Conservation (phyloP, 2,888 invertebrate species). For the Oxyscelio sp. region DNA sequence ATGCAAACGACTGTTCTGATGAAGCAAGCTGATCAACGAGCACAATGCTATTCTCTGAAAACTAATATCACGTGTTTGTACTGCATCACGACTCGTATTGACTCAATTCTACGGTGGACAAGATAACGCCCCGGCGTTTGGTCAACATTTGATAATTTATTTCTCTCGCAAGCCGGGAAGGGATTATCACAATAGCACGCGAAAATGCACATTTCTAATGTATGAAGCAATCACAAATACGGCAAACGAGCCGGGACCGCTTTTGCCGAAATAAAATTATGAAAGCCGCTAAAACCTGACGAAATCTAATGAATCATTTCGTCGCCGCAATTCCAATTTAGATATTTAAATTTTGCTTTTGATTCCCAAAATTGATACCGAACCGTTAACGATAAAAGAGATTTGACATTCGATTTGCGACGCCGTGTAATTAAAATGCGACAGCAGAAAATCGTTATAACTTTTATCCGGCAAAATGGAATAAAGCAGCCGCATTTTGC, state of each 20-base stretch:
- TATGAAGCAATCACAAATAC: background rate
- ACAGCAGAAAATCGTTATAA: slow-evolving; percentile 19
- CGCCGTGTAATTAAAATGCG: slow-evolving; percentile 16
- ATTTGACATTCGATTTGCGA: background rate
- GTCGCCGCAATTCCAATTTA: background rate
- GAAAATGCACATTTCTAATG: slow-evolving; percentile 12
- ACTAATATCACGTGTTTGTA: slow-evolving; percentile 67
- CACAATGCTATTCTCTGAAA: slow-evolving; percentile 48
- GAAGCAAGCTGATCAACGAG: slow-evolving; percentile 56
- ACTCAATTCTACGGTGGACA: slow-evolving; percentile 61
- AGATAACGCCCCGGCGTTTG: slow-evolving; percentile 52
- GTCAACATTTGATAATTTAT: slow-evolving; percentile 67
- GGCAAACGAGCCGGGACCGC: background rate
- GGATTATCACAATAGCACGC: slow-evolving; percentile 32
- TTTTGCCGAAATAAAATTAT: background rate
- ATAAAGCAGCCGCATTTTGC: slow-evolving; percentile 26
- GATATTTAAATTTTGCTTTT: background rate
- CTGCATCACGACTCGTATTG: slow-evolving; percentile 62
- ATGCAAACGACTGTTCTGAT: slow-evolving; percentile 51
- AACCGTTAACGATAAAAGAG: background rate
- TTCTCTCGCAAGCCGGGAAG: slow-evolving; percentile 31
- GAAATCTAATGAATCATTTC: background rate
- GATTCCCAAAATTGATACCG: background rate
- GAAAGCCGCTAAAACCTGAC: background rate
- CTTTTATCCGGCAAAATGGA: background rate